Conservation (phyloP, 2,113 vertebrate species). For the Caretta caretta region DNA sequence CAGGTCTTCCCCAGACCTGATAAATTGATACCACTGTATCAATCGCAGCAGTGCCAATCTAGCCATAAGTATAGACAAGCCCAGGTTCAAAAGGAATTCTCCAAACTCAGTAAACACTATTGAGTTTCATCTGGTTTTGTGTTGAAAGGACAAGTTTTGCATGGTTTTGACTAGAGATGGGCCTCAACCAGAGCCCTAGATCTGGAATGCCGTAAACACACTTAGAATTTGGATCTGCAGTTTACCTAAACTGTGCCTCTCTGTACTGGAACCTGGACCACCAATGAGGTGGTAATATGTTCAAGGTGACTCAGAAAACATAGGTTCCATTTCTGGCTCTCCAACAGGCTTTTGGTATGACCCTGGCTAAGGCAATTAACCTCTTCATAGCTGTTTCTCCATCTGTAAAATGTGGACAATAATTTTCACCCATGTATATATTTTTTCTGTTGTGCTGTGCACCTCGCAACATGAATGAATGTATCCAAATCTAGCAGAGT, state of each 20-base stretch:
- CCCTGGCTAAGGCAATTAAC: not conserved
- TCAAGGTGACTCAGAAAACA: not conserved
- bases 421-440: not conserved
- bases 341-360: not conserved
- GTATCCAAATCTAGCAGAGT: not conserved
- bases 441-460: accelerated
- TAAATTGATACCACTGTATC: too few relatives aligned
- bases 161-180: slow-evolving; percentile 59
- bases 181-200: slow-evolving; percentile 50
- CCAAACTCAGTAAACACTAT: not conserved
- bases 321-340: not conserved
- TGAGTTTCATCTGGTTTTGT: slow-evolving; percentile 56
- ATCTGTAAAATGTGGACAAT: not conserved
- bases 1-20: too few relatives aligned
- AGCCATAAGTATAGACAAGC: too few relatives aligned
- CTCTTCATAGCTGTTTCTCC: not conserved
- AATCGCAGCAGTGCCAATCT: too few relatives aligned
- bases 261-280: not conserved
- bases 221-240: not conserved
- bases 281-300: not conserved
- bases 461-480: not conserved
- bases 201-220: not conserved
- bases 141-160: slow-evolving; percentile 56
- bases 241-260: not conserved
- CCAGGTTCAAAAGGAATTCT: not conserved